Conservation (phyloP, 2,113 vertebrate species). For the Hippocampus abdominalis region DNA sequence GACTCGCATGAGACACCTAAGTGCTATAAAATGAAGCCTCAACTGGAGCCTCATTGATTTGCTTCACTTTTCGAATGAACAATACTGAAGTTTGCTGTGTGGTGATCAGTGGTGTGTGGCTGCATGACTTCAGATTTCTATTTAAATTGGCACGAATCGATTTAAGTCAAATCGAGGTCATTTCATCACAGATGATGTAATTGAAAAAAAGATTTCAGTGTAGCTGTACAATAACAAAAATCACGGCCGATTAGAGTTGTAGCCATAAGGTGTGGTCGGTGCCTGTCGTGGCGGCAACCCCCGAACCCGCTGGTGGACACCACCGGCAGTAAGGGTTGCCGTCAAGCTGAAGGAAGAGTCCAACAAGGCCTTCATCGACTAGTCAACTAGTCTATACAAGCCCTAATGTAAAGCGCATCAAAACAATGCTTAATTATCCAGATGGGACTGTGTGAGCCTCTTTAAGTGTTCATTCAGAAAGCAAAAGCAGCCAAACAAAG, state of each 20-base stretch:
- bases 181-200: too few relatives aligned
- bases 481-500: slow-evolving; percentile 14
- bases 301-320: too few relatives aligned
- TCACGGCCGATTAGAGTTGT: too few relatives aligned
- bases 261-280: too few relatives aligned
- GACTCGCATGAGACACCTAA: neutral
- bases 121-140: neutral
- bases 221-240: too few relatives aligned
- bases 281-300: too few relatives aligned
- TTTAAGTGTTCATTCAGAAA: slow-evolving; percentile 16
- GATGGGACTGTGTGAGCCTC: neutral
- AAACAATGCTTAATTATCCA: neutral
- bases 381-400: too few relatives aligned
- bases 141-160: neutral
- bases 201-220: too few relatives aligned
- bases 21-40: neutral
- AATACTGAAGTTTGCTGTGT: neutral
- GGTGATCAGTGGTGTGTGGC: neutral
- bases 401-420: neutral
- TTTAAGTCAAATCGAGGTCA: neutral
- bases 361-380: too few relatives aligned
- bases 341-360: too few relatives aligned
- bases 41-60: neutral
- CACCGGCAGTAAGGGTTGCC: too few relatives aligned
- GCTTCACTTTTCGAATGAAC: neutral